Evolutionary conservation across 2,797 vertebrate species (phyloP).

Genomic region (Gallirallus australis): DNA sequence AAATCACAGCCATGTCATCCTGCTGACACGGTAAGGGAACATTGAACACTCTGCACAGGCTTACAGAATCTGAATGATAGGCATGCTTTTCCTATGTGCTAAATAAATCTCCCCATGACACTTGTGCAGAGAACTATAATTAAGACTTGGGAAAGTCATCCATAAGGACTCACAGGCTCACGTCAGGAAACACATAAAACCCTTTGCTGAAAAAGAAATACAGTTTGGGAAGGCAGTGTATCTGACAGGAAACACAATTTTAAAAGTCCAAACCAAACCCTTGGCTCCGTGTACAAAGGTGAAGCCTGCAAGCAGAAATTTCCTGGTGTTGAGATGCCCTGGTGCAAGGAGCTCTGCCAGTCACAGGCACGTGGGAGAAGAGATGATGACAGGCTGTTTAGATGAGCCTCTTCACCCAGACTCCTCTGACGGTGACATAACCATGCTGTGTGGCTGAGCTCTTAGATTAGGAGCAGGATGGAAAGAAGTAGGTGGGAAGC

Average conservation of each 20-base stretch:
- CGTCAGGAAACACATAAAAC: background rate
- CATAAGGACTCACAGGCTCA: slow-evolving; percentile 14
- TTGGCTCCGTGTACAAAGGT: slow-evolving; percentile 43
- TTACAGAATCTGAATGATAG: slow-evolving; percentile 26
- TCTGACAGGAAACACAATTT: slow-evolving; percentile 34
- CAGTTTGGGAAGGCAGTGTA: background rate
- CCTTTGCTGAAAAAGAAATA: slow-evolving; percentile 37
- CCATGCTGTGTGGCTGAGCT: background rate
- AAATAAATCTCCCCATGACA: slow-evolving; percentile 60
- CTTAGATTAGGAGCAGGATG: background rate
- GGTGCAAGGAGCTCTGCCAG: slow-evolving; percentile 2
- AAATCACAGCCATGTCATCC: slow-evolving; percentile 4
- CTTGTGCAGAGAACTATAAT: slow-evolving; percentile 53
- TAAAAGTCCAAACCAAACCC: slow-evolving; percentile 13
- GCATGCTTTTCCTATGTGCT: slow-evolving; percentile 37
- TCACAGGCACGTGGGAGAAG: background rate
- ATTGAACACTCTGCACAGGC: background rate
- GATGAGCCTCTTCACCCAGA: background rate
- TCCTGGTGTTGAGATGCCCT: background rate
- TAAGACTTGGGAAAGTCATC: slow-evolving; percentile 58
- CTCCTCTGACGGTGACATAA: background rate
- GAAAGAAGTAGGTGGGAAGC: slow-evolving; percentile 20
- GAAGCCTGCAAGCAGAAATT: slow-evolving; percentile 67
- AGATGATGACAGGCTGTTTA: slow-evolving; percentile 7
- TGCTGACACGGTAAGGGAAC: background rate